These are phyloP conservation scores for Philypnodon macrostomus DNA, from an alignment of 2,797 vertebrate species.

Conservation along the genomic window DNA sequence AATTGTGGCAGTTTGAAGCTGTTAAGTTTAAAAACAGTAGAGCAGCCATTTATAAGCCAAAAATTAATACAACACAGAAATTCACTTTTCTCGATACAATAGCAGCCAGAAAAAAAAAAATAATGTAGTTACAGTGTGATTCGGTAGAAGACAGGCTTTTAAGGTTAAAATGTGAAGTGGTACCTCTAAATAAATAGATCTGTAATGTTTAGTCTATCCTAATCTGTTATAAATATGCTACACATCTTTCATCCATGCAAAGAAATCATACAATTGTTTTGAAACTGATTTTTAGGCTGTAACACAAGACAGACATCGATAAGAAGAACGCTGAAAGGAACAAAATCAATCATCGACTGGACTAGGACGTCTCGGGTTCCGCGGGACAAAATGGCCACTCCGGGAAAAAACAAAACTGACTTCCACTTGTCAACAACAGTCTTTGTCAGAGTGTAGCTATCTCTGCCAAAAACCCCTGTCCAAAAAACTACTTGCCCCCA, in stretches of 20 bases:
- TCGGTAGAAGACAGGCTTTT: constrained; percentile 40
- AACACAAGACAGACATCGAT: constrained; percentile 68
- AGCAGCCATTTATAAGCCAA: constrained; percentile 71
- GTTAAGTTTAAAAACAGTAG: constrained; percentile 57
- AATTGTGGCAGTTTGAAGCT: constrained; percentile 75
- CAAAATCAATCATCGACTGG: constrained; percentile 39
- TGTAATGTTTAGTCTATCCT: constrained; percentile 49
- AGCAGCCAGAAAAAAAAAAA: constrained; percentile 70
- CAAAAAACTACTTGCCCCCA: constrained; percentile 14
- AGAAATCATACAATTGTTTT: constrained; percentile 45
- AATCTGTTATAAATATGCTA: constrained; percentile 61
- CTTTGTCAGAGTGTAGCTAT: constrained; percentile 30
- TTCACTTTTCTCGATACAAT: constrained; percentile 61
- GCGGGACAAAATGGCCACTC: constrained; percentile 20
- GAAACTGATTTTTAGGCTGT: constrained; percentile 39
- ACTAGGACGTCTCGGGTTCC: constrained; percentile 61
- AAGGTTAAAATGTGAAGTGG: constrained; percentile 61
- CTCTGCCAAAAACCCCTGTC: constrained; percentile 17
- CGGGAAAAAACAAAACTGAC: constrained; percentile 19
- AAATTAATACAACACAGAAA: constrained; percentile 61
- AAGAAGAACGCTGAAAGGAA: constrained; percentile 48
- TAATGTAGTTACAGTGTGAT: constrained; percentile 72
- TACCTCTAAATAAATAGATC: constrained; percentile 73
- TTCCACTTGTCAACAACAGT: constrained; percentile 27
- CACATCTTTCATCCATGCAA: constrained; percentile 55